Percentiles rank a stretch among this genome's conserved stretches.
phyloP scores from a whole-genome alignment of 2,888 invertebrate genomes.

The Pseudoips prasinana region DNA sequence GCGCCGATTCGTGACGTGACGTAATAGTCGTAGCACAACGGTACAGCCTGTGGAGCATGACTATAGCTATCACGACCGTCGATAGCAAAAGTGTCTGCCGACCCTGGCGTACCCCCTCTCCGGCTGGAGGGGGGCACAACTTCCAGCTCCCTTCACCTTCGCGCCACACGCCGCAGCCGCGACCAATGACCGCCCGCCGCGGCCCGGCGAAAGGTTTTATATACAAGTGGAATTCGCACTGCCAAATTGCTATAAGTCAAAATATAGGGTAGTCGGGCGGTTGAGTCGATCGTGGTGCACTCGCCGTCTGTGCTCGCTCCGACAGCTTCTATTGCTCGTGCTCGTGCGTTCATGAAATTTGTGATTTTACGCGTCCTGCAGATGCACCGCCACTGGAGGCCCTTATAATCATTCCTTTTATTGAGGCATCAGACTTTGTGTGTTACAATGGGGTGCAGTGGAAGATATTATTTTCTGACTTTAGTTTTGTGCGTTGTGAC shows the following conservation, averaged over 20 bases:
- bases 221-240: slow-evolving; percentile 83
- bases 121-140: slow-evolving; percentile 48
- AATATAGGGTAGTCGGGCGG: slow-evolving; percentile 84
- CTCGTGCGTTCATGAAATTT: slow-evolving; percentile 46
- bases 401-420: slow-evolving; percentile 41
- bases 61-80: slow-evolving; percentile 56
- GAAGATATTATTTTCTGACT: slow-evolving; percentile 75
- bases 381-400: slow-evolving; percentile 49
- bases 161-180: slow-evolving; percentile 57
- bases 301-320: slow-evolving; percentile 42
- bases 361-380: slow-evolving; percentile 47
- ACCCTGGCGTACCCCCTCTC: slow-evolving; percentile 71
- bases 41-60: slow-evolving; percentile 54
- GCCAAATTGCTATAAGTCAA: slow-evolving; percentile 83
- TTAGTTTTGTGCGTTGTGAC: slow-evolving; percentile 76
- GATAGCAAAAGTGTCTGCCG: slow-evolving; percentile 79
- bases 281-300: slow-evolving; percentile 62
- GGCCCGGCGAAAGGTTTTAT: slow-evolving; percentile 85
- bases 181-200: slow-evolving; percentile 76
- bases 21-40: slow-evolving; percentile 52
- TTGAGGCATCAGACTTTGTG: slow-evolving; percentile 54
- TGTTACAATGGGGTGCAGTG: slow-evolving; percentile 77
- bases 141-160: slow-evolving; percentile 75
- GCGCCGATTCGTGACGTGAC: too few relatives aligned
- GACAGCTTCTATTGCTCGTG: slow-evolving; percentile 29